Base-by-base conservation (phyloP, 2,113 vertebrate species). In the Jacana jacana region DNA sequence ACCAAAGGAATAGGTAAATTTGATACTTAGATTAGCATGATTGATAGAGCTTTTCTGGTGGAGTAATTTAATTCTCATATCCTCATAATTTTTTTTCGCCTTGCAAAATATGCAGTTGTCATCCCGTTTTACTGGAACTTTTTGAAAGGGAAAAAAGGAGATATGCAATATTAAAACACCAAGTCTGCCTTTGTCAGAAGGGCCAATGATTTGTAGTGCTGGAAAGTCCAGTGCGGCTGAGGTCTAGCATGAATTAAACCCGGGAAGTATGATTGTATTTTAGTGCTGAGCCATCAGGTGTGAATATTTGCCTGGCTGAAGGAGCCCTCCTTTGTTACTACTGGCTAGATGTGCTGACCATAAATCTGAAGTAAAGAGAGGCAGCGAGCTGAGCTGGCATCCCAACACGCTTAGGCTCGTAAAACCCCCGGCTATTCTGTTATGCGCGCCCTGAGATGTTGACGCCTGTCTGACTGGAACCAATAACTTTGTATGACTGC, bases 311-410 rank as follows among this genome's bases (percentile, higher is more conserved):
- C 48, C 75, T 86, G 66, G 42, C 66, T 90, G 46, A 70, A 51
- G 40, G 40, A 83, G n/a, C 11, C n/a, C 12, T 80, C 39, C 1
- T 90, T 88, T 92, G 37, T 87, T 80, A 87, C 44, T 80, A n/a
- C 52, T 89, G 69, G 58, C 64, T 83, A 37, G 54, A 54, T 0
- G 1, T 54, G 25, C 49, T 73, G 46, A 46, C 35, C 33, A 48
- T 86, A 92, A 94, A 93, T 91, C 39, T 79, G 52, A 75, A 92
- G 52, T 28, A 89, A 71, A 39, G 51, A 95, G 87, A 93, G 57
- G 31, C 68, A 89, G n/a, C 3, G 5, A 68, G 25, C 28, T 92
- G 51, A 81, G 54, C 0, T 88, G 91, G 40, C 46, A 75, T 48
- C 77, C 28, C 33, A 60, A 51, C 83, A 64, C 42, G 60, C 15